Evolutionary conservation across 2,888 invertebrate genomes (phyloP), one percentile per base, ranked within the genome.

Genomic region (Dusona sp.): DNA sequence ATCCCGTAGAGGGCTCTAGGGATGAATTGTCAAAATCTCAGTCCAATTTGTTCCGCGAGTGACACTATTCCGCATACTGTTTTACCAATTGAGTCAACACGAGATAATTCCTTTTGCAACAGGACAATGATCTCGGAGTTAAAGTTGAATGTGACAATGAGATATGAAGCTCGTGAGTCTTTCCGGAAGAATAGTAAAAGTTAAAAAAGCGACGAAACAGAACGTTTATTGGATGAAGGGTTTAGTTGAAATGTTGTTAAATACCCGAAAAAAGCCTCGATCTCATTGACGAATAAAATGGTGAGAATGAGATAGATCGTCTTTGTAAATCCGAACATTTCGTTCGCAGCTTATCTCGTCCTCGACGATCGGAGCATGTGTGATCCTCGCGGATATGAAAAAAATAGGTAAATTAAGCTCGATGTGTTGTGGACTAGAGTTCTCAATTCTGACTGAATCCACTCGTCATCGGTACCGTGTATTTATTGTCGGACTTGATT

Each of bases 201-300:
- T 29, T 13, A 36, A 2, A 19, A 64, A 48, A 80, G 48, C 45
- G 2, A 45, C n/a, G 7, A 19, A 48, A 48, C 6, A n/a, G n/a
- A 19, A 19, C n/a, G 19, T 19, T 7, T 3, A 29, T 29, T 6
- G 29, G 29, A 29, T 0, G 25, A 68, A 67, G 68, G 42, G 4
- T 51, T 16, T 9, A 72, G 25, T 61, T 38, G 22, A 70, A 77
- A 25, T 48, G 48, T 25, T 54, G 4, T 61, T 80, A 54, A 83
- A 81, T 88, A 88, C 88, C 85, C 83, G 61, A 83, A 81, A 42
- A 86, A 75, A 54, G 86, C 86, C 65, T 88, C 80, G 78, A 88
- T 80, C 51, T 54, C 73, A 64, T 72, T 68, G 57, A 67, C 16
- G 29, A 81, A 19, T 13, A 87, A 19, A 64, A 77, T 29, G 11